Evolutionary conservation across 1,140 invertebrate genomes (phyloP), one percentile per base, ranked within the genome.

Genomic region (Neodiprion pinetum): DNA sequence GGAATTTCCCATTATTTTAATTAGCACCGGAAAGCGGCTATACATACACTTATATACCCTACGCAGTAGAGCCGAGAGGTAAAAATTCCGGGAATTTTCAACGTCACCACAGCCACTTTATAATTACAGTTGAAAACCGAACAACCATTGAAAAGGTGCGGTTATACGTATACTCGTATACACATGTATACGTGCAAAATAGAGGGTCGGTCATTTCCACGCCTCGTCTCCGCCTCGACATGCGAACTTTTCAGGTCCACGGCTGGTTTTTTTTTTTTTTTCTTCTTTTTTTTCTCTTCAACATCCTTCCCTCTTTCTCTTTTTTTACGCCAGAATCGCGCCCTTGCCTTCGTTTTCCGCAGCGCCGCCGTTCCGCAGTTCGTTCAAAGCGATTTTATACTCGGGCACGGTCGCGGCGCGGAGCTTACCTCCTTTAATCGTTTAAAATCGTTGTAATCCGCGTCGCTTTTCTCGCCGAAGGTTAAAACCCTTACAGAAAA

Each of bases 1-100:
- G 53, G 53, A 61, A 61, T 61, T 61, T 61, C n/a, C 53, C 53
- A 61, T 61, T 61, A 61, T 61, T 61, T 61, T 61, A 61, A 61
- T 61, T 61, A 61, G 53, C n/a, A 61, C 53, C 53, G 5, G 28
- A 40, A 40, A 40, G 28, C 28, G 28, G 5, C 28, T 40, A 40
- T 40, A 40, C 28, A 5, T 40, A 40, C 5, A 40, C 28, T 40
- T 40, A 40, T 40, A 40, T 40, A 40, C 28, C 1, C 28, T 40
- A 40, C 53, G 53, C n/a, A 17, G n/a, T 61, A 14, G n/a, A 61
- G n/a, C 11, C 4, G 11, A 14, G 53, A 12, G n/a, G 11, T 12
- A 61, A 61, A 61, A 61, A 61, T 61, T 61, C 53, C 53, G n/a
- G 11, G n/a, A 61, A 61, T 61, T 61, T 61, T 17, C 53, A 61